phyloP scores from a whole-genome alignment of 1,140 invertebrate genomes.

The Zaprionus davidi region DNA sequence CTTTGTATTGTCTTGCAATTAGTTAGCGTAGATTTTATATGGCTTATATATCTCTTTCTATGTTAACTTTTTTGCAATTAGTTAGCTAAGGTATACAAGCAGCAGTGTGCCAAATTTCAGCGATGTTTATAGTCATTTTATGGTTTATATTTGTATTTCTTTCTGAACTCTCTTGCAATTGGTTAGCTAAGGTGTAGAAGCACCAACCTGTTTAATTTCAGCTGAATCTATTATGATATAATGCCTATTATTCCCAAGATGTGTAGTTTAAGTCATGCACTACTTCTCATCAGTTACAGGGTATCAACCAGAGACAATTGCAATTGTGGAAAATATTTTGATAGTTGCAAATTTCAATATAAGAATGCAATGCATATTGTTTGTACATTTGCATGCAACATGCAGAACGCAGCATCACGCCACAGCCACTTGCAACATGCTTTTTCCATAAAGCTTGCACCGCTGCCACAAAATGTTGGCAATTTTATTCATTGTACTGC shows the following conservation, averaged over 20 bases:
- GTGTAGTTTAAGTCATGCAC: not conserved
- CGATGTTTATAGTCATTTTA: not conserved
- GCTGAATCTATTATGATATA: too few species aligned
- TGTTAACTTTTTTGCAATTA: not conserved
- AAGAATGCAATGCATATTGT: slow-evolving; percentile 45
- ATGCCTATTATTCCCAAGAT: not conserved
- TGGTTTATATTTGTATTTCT: not conserved
- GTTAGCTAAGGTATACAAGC: not conserved
- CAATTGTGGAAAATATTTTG: slow-evolving; percentile 59
- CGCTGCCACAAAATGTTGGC: slow-evolving; percentile 60
- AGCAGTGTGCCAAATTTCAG: not conserved
- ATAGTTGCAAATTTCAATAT: slow-evolving; percentile 63
- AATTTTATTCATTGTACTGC: slow-evolving; percentile 67
- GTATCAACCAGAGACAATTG: slow-evolving; percentile 29
- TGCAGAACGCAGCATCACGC: slow-evolving; percentile 20
- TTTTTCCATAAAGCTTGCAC: slow-evolving; percentile 72
- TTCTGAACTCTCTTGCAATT: too few species aligned
- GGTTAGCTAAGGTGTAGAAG: too few species aligned
- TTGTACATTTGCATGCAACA: slow-evolving; percentile 64
- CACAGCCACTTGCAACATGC: slow-evolving; percentile 58
- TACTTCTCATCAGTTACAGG: not conserved
- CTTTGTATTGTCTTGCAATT: too few species aligned
- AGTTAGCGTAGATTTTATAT: not conserved
- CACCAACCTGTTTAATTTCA: too few species aligned
- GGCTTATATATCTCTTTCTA: not conserved